phyloP scores from a whole-genome alignment of 2,113 vertebrate species.

The Limnothrissa miodon region DNA sequence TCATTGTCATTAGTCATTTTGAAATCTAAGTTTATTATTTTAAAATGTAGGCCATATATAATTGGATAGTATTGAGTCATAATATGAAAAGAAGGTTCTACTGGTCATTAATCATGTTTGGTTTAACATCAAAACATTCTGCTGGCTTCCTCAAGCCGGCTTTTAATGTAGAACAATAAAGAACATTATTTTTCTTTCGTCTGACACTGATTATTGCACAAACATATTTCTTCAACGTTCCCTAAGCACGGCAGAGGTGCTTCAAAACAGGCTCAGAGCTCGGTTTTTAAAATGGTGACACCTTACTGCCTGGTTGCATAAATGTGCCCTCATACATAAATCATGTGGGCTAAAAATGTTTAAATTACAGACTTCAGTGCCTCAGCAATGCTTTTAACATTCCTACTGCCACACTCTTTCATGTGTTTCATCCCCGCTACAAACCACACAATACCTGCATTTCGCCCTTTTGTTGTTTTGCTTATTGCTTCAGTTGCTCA shows the following conservation, averaged over 20 bases:
- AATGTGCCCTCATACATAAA: not conserved
- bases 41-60: not conserved
- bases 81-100: not conserved
- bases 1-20: not conserved
- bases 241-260: not conserved
- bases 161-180: not conserved
- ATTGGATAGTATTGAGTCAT: not conserved
- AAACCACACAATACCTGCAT: not conserved
- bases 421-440: not conserved
- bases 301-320: not conserved
- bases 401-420: not conserved
- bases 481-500: not conserved
- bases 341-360: constrained; percentile 7
- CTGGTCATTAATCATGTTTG: not conserved
- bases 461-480: not conserved
- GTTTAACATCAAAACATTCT: not conserved
- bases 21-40: not conserved
- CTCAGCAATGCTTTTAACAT: not conserved
- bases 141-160: not conserved
- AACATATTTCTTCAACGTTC: not conserved
- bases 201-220: not conserved
- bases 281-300: not conserved
- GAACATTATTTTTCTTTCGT: not conserved
- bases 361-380: constrained; percentile 11
- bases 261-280: not conserved